phyloP scores from a whole-genome alignment of 2,113 vertebrate genomes.

The Brachionichthys hirsutus region DNA sequence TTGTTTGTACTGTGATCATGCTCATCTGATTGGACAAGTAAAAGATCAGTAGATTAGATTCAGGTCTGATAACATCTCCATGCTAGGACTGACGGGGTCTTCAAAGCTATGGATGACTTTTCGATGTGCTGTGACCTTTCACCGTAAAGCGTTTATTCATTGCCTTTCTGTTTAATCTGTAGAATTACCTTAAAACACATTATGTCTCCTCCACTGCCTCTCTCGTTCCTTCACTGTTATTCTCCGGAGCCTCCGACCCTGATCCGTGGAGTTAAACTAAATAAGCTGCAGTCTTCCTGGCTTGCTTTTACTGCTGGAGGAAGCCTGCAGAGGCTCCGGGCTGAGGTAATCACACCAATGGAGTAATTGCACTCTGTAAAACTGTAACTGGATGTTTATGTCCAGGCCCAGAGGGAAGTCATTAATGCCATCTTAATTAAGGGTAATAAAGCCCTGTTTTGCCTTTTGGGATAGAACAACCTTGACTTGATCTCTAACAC shows the following conservation, averaged over 20 bases:
- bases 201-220: constrained; percentile 10
- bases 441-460: constrained; percentile 64
- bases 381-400: constrained; percentile 74
- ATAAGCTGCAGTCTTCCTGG: constrained; percentile 74
- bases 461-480: constrained; percentile 61
- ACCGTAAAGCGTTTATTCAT: constrained; percentile 38
- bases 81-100: constrained; percentile 17
- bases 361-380: constrained; percentile 75
- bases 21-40: constrained; percentile 26
- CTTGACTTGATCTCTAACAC: constrained; percentile 58
- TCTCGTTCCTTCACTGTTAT: constrained; percentile 24
- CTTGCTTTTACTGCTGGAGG: constrained; percentile 61
- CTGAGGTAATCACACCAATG: constrained; percentile 72
- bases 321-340: constrained; percentile 61
- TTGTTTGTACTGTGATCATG: neutral
- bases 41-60: constrained; percentile 28
- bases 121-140: constrained; percentile 39
- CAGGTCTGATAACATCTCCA: constrained; percentile 30
- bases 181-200: constrained; percentile 44
- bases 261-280: constrained; percentile 68
- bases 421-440: constrained; percentile 78
- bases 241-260: constrained; percentile 39
- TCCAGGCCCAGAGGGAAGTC: constrained; percentile 71
- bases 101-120: constrained; percentile 23
- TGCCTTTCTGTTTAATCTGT: constrained; percentile 43